Percentiles rank a stretch among this genome's conserved stretches.
Conservation (phyloP, 1,140 invertebrate species). For the Olivierus martensii region DNA sequence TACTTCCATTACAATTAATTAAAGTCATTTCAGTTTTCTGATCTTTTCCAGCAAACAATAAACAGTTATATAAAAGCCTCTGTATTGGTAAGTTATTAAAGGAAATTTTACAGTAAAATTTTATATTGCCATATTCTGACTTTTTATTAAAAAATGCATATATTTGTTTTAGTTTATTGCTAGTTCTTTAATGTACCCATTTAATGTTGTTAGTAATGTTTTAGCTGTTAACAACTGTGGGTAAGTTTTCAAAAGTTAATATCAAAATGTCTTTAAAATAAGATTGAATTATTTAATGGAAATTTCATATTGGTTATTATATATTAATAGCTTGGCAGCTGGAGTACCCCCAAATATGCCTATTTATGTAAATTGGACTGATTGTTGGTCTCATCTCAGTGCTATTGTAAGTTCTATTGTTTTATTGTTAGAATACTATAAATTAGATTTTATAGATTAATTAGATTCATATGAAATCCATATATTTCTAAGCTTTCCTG, state of each 20-base stretch:
- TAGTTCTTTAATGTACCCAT: conserved; percentile 65
- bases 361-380: conserved; percentile 54
- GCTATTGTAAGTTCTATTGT: conserved; percentile 9
- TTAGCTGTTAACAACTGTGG: conserved; percentile 66
- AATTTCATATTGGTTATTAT: too few relatives aligned
- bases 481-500: too few relatives aligned
- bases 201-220: conserved; percentile 72
- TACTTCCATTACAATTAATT: too few relatives aligned
- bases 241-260: conserved; percentile 27
- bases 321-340: conserved; percentile 45
- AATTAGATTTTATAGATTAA: too few relatives aligned
- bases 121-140: too few relatives aligned
- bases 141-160: too few relatives aligned
- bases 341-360: conserved; percentile 67
- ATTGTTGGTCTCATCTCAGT: conserved; percentile 59
- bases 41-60: conserved; percentile 8
- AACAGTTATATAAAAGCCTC: conserved; percentile 11
- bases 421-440: too few relatives aligned
- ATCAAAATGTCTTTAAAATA: conserved; percentile 3
- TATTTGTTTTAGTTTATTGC: conserved; percentile 47
- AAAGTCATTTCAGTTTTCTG: background rate
- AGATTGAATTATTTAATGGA: too few relatives aligned
- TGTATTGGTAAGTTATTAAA: conserved; percentile 15
- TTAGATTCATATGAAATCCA: too few relatives aligned
- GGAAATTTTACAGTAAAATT: too few relatives aligned